A percentile compares a stretch with the other conserved stretches of the same genome.
Evolutionary conservation across 2,888 invertebrate genomes (phyloP).

Genomic region (Oxytorus armatus): DNA sequence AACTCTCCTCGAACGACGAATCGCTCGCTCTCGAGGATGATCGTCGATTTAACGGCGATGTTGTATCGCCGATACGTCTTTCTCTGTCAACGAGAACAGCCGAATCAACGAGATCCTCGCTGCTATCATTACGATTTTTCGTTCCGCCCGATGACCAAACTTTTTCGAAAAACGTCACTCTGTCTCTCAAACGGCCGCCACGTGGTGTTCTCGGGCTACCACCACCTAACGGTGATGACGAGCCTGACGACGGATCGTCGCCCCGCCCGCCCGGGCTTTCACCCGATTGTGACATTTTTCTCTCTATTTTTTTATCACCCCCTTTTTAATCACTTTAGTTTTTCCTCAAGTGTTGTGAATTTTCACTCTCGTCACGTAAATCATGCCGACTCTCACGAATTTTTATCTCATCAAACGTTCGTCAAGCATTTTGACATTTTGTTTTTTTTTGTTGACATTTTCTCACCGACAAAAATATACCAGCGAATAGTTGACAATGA

Average conservation of each 20-base stretch:
- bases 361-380: background rate
- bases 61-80: slow-evolving; percentile 72
- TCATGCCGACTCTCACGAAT: background rate
- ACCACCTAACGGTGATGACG: slow-evolving; percentile 69
- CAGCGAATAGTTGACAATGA: too few species aligned
- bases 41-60: slow-evolving; percentile 81
- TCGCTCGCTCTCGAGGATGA: slow-evolving; percentile 81
- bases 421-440: background rate
- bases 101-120: slow-evolving; percentile 82
- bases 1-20: slow-evolving; percentile 85
- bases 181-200: slow-evolving; percentile 87
- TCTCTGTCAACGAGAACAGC: slow-evolving; percentile 74
- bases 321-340: slow-evolving; percentile 5
- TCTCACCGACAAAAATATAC: background rate
- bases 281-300: slow-evolving; percentile 70
- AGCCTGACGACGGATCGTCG: slow-evolving; percentile 58
- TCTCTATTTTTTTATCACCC: background rate
- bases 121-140: slow-evolving; percentile 71
- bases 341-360: background rate
- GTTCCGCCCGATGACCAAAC: slow-evolving; percentile 88
- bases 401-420: too few species aligned
- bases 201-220: slow-evolving; percentile 82
- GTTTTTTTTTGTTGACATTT: too few species aligned
- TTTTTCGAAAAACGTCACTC: slow-evolving; percentile 92
- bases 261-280: slow-evolving; percentile 71